Conservation (phyloP, 2,888 invertebrate genomes). For the Colostygia pectinataria region DNA sequence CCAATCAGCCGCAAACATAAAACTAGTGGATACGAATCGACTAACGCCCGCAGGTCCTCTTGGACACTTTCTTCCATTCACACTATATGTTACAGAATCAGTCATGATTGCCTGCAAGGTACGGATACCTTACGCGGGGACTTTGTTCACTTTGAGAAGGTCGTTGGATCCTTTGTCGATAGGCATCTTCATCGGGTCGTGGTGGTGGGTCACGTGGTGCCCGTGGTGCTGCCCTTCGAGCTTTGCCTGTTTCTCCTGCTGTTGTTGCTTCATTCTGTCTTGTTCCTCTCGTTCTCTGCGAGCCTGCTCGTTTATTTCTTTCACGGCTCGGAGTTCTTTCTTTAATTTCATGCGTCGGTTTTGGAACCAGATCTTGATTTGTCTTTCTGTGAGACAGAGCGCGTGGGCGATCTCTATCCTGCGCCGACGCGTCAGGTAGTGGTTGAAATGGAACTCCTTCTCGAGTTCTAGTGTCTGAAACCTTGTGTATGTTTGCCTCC, state of each 20-base stretch:
- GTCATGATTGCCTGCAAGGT: constrained; percentile 71
- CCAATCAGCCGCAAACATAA: constrained; percentile 74
- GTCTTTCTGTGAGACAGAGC: constrained; percentile 96
- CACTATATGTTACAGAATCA: constrained; percentile 82
- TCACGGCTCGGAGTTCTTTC: constrained; percentile 96
- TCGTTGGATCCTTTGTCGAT: constrained; percentile 89
- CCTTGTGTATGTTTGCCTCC: constrained; percentile 98
- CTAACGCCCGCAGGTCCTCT: constrained; percentile 69
- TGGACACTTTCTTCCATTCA: constrained; percentile 79
- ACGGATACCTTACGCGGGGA: constrained; percentile 87
- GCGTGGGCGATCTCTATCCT: constrained; percentile 99
- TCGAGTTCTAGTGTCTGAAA: constrained; percentile 99
- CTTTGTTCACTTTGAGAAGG: constrained; percentile 90
- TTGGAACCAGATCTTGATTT: constrained; percentile 99
- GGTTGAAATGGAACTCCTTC: constrained; percentile 99
- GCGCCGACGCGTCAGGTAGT: constrained; percentile 97
- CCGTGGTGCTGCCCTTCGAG: constrained; percentile 88
- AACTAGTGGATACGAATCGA: constrained; percentile 81
- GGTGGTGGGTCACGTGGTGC: constrained; percentile 87
- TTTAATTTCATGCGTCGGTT: constrained; percentile 98
- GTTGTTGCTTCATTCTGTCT: constrained; percentile 95
- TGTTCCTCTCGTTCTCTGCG: constrained; percentile 95
- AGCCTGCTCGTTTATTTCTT: constrained; percentile 97
- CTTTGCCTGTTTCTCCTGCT: constrained; percentile 93
- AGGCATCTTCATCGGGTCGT: constrained; percentile 88